Evolutionary conservation across 2,797 vertebrate genomes (phyloP).

Genomic region (Lepus oiostolus): DNA sequence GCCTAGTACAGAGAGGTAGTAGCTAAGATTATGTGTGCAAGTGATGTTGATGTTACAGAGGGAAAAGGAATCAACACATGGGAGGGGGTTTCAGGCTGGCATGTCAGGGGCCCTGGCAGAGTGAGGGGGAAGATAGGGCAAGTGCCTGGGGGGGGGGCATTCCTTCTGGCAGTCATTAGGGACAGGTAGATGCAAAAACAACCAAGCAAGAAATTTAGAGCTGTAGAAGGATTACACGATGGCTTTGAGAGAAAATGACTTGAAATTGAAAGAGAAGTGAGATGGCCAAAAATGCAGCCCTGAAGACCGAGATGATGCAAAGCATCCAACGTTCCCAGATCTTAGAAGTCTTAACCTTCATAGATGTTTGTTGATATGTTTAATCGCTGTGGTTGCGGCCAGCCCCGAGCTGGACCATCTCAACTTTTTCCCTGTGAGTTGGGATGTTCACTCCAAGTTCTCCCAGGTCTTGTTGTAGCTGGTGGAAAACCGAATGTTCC

Average conservation of each 20-base stretch:
- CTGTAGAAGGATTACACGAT: background rate
- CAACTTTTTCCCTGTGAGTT: constrained; percentile 61
- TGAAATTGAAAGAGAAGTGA: constrained; percentile 25
- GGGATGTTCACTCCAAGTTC: constrained; percentile 68
- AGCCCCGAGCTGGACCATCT: background rate
- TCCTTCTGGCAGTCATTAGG: background rate
- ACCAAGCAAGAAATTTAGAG: background rate
- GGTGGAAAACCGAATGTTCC: constrained; percentile 81
- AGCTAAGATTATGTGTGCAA: background rate
- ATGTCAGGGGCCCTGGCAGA: background rate
- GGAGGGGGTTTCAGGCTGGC: background rate
- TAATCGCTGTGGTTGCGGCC: background rate
- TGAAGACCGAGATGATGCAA: background rate
- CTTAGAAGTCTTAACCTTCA: background rate
- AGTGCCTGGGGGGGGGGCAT: background rate
- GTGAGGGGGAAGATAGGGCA: background rate
- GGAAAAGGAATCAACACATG: background rate
- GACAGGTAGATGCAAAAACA: background rate
- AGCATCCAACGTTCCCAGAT: background rate
- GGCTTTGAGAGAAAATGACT: constrained; percentile 37
- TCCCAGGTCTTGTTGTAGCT: constrained; percentile 71
- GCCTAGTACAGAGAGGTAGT: background rate
- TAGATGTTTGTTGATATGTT: constrained; percentile 7
- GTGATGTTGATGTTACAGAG: background rate
- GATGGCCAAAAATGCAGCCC: background rate